phyloP scores from a whole-genome alignment of 2,113 vertebrate genomes.

The Procavia capensis region DNA sequence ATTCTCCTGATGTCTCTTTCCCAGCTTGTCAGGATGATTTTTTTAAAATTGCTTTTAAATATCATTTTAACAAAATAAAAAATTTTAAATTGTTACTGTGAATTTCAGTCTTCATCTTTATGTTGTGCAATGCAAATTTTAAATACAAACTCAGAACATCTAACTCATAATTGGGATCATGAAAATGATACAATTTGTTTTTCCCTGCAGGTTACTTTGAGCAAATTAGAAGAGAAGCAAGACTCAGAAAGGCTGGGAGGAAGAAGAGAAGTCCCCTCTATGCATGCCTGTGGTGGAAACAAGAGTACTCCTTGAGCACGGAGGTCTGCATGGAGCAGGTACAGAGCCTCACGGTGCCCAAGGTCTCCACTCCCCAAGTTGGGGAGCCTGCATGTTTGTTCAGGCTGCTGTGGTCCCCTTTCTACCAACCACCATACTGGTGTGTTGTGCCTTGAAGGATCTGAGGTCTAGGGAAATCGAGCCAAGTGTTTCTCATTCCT shows the following conservation, averaged over 20 bases:
- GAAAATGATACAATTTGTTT: neutral
- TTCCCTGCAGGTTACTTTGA: neutral
- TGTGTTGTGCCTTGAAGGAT: no score
- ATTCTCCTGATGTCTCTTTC: neutral
- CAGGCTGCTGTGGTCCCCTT: neutral
- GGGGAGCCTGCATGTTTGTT: neutral
- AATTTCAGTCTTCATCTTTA: neutral
- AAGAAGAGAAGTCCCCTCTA: neutral
- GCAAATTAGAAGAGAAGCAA: neutral
- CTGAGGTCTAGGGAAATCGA: neutral
- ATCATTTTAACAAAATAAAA: neutral
- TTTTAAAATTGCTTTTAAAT: neutral
- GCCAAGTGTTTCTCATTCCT: neutral
- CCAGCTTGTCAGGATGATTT: neutral
- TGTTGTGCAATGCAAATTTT: neutral
- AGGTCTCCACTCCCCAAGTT: neutral
- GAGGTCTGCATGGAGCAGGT: neutral
- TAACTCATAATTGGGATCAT: neutral
- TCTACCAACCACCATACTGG: neutral
- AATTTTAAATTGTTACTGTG: neutral
- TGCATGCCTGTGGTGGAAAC: fast-evolving
- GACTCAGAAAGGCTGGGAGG: neutral
- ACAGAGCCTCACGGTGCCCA: neutral
- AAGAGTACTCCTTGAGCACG: neutral
- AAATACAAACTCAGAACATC: neutral